Conservation (phyloP, 2,113 vertebrate species). For the Pollimyrus isidori region DNA sequence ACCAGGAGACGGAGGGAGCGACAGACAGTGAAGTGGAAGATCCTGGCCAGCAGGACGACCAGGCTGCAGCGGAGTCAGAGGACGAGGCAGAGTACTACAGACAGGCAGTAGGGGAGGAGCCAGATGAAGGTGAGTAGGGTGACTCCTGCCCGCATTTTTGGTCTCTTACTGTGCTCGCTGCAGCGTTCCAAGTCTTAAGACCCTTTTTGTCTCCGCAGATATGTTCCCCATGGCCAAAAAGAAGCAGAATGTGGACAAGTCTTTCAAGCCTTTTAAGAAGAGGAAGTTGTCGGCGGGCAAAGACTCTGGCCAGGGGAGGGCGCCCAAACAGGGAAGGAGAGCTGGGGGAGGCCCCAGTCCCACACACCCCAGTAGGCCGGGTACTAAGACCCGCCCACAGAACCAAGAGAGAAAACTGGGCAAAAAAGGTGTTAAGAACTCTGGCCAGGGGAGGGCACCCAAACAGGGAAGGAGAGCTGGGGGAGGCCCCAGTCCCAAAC, state of each 20-base stretch:
- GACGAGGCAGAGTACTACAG: constrained; percentile 82
- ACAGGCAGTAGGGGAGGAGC: constrained; percentile 78
- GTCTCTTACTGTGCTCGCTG: too few relatives aligned
- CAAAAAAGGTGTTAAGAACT: constrained; percentile 34
- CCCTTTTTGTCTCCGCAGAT: constrained; percentile 44
- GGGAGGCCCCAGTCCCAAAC: background rate
- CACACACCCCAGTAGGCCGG: background rate
- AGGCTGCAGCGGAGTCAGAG: constrained; percentile 52
- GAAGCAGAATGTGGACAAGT: constrained; percentile 30
- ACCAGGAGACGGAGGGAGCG: background rate
- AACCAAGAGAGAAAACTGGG: constrained; percentile 21
- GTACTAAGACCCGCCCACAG: background rate
- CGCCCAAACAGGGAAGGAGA: constrained; percentile 2
- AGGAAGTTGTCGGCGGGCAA: constrained; percentile 30
- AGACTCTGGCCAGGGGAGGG: background rate
- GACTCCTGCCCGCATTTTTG: background rate
- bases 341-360: background rate
- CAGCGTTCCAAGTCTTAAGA: background rate
- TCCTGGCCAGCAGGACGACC: constrained; percentile 57
- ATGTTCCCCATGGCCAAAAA: constrained; percentile 59
- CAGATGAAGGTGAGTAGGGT: constrained; percentile 66
- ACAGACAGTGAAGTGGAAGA: constrained; percentile 75
- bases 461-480: constrained; percentile 7
- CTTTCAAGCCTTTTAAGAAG: constrained; percentile 46
- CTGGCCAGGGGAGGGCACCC: too few relatives aligned